Evolutionary conservation across 2,113 vertebrate genomes (phyloP), one percentile per base, ranked within the genome.

Genomic region (Emydocephalus ijimae): DNA sequence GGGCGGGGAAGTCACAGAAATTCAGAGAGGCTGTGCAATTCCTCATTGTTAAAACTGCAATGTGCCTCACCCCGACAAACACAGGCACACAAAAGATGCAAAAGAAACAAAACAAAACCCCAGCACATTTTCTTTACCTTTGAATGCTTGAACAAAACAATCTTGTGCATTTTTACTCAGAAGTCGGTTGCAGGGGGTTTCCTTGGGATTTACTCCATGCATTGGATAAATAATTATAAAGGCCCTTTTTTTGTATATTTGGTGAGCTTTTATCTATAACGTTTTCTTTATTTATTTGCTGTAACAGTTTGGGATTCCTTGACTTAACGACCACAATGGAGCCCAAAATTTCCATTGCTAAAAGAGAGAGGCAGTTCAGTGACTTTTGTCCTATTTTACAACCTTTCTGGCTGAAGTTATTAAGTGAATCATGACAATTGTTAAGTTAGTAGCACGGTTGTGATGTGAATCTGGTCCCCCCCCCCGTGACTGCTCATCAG

Each of bases 231-330:
- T n/a, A 81, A 74, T 50, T n/a, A 7, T 9, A n/a, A 59, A 94
- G 89, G 92, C 94, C 52, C 95, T 94, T 96, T 54, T 92, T 97
- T 95, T 96, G 93, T 97, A 92, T 96, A 94, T 95, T 97, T 94
- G 96, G 94, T 97, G 91, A 94, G 89, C n/a, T 39, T 10, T 96
- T 95, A 91, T 89, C 93, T 93, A 94, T 89, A 94, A 94, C 69
- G 57, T 93, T 95, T 50, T 95, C 92, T 95, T 95, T 92, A 89
- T 94, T 95, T 97, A 94, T 92, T 95, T 95, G 89, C 93, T 85
- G 55, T 95, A 94, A 92, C 95, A 92, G 93, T 95, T 95, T 59
- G 26, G 10, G 81, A 26, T 5, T 64, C 61, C 61, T 64, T 11
- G 0, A 64, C 11, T 29, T 29, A 64, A 50, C 0, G 26, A n/a